These are phyloP conservation scores for Rhingia rostrata DNA, from an alignment of 2,888 invertebrate species.

Conservation along the genomic window DNA sequence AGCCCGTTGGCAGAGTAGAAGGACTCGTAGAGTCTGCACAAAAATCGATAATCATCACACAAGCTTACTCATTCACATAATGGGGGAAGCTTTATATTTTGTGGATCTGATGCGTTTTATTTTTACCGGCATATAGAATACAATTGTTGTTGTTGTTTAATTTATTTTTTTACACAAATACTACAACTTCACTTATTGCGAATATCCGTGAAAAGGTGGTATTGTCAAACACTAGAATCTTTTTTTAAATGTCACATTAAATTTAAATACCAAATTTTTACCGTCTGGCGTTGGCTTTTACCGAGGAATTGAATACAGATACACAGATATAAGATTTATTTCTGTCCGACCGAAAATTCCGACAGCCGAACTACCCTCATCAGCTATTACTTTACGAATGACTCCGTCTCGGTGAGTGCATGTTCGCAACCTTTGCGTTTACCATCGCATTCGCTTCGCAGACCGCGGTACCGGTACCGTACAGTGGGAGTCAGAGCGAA, in stretches of 20 bases:
- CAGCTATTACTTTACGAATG: slow-evolving; percentile 69
- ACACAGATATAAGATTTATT: slow-evolving; percentile 51
- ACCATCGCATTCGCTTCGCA: not conserved
- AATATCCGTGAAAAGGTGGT: slow-evolving; percentile 5
- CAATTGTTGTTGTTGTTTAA: not conserved
- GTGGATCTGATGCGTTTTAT: slow-evolving; percentile 50
- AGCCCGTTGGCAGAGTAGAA: slow-evolving; percentile 41
- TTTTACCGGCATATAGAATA: slow-evolving; percentile 63
- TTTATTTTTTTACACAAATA: slow-evolving; percentile 20
- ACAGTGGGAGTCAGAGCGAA: not conserved
- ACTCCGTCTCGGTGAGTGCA: slow-evolving; percentile 50
- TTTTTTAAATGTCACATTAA: not conserved
- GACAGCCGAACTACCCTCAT: slow-evolving; percentile 55
- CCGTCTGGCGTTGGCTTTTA: slow-evolving; percentile 57
- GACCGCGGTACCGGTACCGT: not conserved
- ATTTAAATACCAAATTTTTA: slow-evolving; percentile 20
- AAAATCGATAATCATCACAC: slow-evolving; percentile 71
- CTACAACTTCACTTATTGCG: not conserved
- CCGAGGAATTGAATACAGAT: slow-evolving; percentile 58
- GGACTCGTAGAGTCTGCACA: slow-evolving; percentile 63
- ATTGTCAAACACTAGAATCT: not conserved
- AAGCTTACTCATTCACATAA: slow-evolving; percentile 71
- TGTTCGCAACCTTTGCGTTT: not conserved
- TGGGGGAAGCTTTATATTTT: slow-evolving; percentile 41
- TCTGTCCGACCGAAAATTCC: slow-evolving; percentile 57